Evolutionary conservation across 1,140 invertebrate species (phyloP), one percentile per base, ranked within the genome.

Genomic region (Cotesia chilonis): DNA sequence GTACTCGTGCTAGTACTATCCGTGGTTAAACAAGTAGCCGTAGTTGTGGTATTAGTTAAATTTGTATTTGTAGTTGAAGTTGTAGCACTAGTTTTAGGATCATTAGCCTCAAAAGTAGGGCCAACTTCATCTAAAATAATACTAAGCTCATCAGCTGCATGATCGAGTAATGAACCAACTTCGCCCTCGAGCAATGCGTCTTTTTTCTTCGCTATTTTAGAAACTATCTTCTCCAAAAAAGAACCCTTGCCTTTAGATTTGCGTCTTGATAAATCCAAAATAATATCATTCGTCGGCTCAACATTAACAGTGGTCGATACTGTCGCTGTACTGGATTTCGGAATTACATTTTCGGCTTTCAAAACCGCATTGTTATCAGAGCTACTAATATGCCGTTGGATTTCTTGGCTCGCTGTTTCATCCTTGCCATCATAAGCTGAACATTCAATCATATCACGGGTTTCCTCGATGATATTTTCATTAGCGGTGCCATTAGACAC

Each of bases 121-220:
- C 68, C 79, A 0, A 80, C 76, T n/a, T 83, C 80, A 36, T 82
- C 76, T 10, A 83, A 69, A n/a, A 83, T 83, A 17, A 70, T 81
- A 4, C 78, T 82, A 14, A 82, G 65, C 35, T 82, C 81, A 28
- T 82, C 80, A 0, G 77, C 79, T 1, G 81, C 79, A 1, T 75
- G 77, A 52, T 83, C 78, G 54, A 83, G 69, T 5, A 82, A 35
- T 3, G 80, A 79, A 10, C 76, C 78, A 51, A 80, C 77, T 9
- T 84, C 83, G 1, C 76, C 75, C 9, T 84, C 82, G 4, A 85
- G 64, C 12, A 81, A 65, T n/a, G 80, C 83, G 12, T 87, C 84
- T 61, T 87, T 87, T 36, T 87, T 80, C 52, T 85, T 85, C 0
- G 84, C 85, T 35, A 87, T 87, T 57, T 87, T 87, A 0, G 85